These are phyloP conservation scores for Alces alces DNA, from an alignment of 2,113 vertebrate species.

Conservation along the genomic window DNA sequence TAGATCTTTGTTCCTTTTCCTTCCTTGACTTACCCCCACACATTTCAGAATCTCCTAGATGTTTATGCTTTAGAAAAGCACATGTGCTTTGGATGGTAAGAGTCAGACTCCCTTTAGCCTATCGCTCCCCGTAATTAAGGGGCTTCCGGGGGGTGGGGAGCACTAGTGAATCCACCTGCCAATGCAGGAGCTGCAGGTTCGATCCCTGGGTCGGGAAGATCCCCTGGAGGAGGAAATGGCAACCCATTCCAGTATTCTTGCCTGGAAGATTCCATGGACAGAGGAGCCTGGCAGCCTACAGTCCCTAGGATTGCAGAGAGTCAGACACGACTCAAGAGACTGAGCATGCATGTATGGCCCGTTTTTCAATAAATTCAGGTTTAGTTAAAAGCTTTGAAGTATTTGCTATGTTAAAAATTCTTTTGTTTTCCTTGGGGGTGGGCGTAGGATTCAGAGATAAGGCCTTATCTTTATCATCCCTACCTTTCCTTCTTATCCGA, in stretches of 20 bases:
- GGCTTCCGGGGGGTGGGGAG: not conserved
- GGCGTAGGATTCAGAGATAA: not conserved
- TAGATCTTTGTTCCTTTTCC: not conserved
- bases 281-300: not conserved
- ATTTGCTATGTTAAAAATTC: not conserved
- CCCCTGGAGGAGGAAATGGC: not conserved
- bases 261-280: not conserved
- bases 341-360: not conserved
- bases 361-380: not conserved
- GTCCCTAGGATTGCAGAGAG: not conserved
- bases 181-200: not conserved
- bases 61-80: not conserved
- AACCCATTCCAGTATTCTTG: not conserved
- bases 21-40: not conserved
- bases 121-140: not conserved
- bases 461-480: not conserved
- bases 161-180: not conserved
- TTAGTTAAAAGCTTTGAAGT: not conserved
- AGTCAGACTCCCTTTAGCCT: not conserved
- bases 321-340: not conserved
- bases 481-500: not conserved
- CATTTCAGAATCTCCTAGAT: not conserved
- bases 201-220: not conserved
- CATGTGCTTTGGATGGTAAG: not conserved
- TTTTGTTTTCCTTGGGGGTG: not conserved